Conservation (phyloP, 2,888 invertebrate species). For the Lasioglossum calceatum region DNA sequence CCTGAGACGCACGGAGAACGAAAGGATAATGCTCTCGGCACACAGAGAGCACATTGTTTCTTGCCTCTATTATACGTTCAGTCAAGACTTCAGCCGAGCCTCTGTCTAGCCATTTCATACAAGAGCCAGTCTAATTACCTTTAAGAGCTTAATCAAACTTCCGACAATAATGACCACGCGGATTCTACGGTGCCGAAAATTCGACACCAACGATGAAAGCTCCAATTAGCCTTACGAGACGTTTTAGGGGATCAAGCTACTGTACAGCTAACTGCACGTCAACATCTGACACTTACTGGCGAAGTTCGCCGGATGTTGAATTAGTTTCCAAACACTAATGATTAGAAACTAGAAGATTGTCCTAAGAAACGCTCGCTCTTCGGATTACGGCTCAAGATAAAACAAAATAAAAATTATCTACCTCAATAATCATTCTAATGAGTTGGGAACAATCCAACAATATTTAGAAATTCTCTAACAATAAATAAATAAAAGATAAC, state of each 20-base stretch:
- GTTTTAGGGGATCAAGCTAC: background rate
- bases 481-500: background rate
- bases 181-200: conserved; percentile 20
- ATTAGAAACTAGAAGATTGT: background rate
- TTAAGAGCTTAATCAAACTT: conserved; percentile 55
- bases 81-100: conserved; percentile 9
- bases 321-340: background rate
- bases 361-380: background rate
- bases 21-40: conserved; percentile 70
- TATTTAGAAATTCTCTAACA: no score
- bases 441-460: background rate
- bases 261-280: background rate
- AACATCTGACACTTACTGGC: background rate
- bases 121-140: conserved; percentile 44
- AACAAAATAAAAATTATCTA: no score
- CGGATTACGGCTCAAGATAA: background rate
- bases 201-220: background rate
- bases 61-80: conserved; percentile 51
- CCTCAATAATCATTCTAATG: background rate
- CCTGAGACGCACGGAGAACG: conserved; percentile 72
- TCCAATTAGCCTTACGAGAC: conserved; percentile 13
- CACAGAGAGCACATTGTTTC: conserved; percentile 73
- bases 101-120: conserved; percentile 58
- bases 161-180: conserved; percentile 32
- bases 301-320: background rate